Evolutionary conservation across 64 coral and sea anemone genomes (phyloP), one percentile per base, ranked within the genome.

Genomic region (Orbicella faveolata): DNA sequence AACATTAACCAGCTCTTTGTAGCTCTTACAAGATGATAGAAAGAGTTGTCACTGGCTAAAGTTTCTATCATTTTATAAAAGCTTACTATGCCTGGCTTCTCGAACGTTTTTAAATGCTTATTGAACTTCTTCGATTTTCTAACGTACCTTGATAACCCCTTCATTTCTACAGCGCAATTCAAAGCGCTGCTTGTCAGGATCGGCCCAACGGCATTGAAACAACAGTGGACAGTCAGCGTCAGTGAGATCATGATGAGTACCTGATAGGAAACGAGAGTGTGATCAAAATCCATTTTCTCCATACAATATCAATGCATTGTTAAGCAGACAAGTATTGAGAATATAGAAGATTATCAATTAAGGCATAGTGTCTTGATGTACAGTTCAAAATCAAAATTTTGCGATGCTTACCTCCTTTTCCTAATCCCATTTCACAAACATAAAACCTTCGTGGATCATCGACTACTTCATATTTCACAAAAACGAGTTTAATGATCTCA

Each of bases 401-500:
- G 3, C 19, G 53, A 70, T 13, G 52, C 81, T 81, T 76, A 96
- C 95, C 95, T 96, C 83, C 84, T 69, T 92, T 93, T 15, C 88
- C 83, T 14, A 90, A 77, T 51, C 88, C 81, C 35, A 83, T 84
- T 90, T 96, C 88, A 88, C 89, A 93, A 57, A 96, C 75, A 74
- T 93, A 96, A 77, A 77, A 96, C 13, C 88, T 63, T 15, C 80
- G 91, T 0, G 91, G 95, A 84, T 93, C 95, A 34, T 88, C 95
- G 10, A 93, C 88, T 16, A 93, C 33, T 35, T 87, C 91, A 26
- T 90, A 93, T 77, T 96, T 96, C 36, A 90, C 95, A 74, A 96
- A 82, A 36, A 96, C 95, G 84, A 96, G 93, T 72, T 82, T 83
- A 51, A 96, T 88, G 44, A 96, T 89, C 89, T 96, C 90, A n/a